Conservation (phyloP, 2,113 vertebrate genomes). For the Hippocampus mohnikei region DNA sequence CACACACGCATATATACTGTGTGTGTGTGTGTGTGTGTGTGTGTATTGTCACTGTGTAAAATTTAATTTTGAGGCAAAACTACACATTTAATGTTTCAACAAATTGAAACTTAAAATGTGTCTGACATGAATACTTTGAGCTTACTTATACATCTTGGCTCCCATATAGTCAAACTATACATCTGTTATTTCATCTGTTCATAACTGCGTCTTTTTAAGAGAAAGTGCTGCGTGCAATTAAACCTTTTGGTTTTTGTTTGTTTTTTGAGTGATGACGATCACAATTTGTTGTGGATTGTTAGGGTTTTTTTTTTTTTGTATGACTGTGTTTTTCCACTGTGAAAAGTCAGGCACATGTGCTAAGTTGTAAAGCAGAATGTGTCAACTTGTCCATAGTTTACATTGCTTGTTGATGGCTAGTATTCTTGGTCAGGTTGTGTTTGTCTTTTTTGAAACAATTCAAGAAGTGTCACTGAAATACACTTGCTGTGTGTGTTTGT, state of each 20-base stretch:
- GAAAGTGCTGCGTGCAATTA: constrained; percentile 5
- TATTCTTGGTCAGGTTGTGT: constrained; percentile 10
- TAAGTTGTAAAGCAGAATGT: constrained; percentile 3
- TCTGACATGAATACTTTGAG: neutral
- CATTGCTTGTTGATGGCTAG: constrained; percentile 16
- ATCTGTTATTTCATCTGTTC: constrained; percentile 34
- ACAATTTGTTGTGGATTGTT: constrained; percentile 37
- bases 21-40: no score
- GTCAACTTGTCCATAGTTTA: constrained; percentile 10
- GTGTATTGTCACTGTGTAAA: neutral
- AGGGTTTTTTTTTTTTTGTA: neutral
- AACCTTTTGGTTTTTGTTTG: neutral
- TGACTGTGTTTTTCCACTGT: constrained; percentile 16
- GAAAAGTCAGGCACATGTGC: constrained; percentile 8
- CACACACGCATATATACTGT: no score
- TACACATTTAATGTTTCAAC: neutral
- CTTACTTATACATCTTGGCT: neutral
- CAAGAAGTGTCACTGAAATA: constrained; percentile 6
- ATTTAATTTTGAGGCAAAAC: neutral
- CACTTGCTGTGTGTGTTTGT: neutral
- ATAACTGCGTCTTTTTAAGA: neutral
- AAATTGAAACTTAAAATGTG: neutral
- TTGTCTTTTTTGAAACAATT: constrained; percentile 37
- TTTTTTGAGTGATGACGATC: constrained; percentile 20
- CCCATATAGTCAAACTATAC: constrained; percentile 10